A percentile compares a stretch with the other conserved stretches of the same genome.
These are phyloP conservation scores for Xenopus borealis DNA, from an alignment of 2,113 vertebrate genomes.

Conservation along the genomic window DNA sequence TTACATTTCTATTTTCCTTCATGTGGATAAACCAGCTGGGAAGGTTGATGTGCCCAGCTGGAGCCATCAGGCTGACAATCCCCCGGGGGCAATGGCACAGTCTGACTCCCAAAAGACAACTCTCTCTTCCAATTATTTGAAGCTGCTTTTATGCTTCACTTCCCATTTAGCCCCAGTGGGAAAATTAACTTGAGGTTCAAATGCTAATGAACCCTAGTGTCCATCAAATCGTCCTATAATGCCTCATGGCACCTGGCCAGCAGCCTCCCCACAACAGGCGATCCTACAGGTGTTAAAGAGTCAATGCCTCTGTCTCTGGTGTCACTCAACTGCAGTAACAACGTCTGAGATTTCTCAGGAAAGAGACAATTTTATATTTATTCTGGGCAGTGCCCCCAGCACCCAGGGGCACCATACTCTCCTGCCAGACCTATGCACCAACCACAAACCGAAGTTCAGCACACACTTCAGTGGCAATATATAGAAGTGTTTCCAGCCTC, in stretches of 20 bases:
- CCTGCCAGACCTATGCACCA: too few species aligned
- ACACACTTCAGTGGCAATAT: too few species aligned
- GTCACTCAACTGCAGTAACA: too few species aligned
- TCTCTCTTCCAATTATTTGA: constrained; percentile 24
- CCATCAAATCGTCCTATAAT: constrained; percentile 46
- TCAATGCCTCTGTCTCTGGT: too few species aligned
- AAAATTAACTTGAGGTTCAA: constrained; percentile 38
- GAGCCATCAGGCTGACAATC: background rate
- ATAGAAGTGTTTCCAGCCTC: too few species aligned
- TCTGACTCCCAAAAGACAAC: constrained; percentile 18
- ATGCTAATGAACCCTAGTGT: constrained; percentile 49
- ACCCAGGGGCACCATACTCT: too few species aligned
- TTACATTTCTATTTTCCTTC: too few species aligned
- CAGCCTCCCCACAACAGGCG: constrained; percentile 55
- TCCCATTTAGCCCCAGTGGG: constrained; percentile 11
- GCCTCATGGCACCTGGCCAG: constrained; percentile 53
- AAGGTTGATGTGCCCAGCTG: constrained; percentile 6
- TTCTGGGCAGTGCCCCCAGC: too few species aligned
- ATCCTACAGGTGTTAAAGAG: constrained; percentile 5
- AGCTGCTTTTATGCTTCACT: constrained; percentile 1
- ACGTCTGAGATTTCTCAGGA: too few species aligned
- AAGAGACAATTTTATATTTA: too few species aligned
- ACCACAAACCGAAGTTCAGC: too few species aligned
- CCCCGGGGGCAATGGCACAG: background rate
- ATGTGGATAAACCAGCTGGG: background rate